Conservation (phyloP, 2,797 vertebrate genomes). For the Sternotherus odoratus region DNA sequence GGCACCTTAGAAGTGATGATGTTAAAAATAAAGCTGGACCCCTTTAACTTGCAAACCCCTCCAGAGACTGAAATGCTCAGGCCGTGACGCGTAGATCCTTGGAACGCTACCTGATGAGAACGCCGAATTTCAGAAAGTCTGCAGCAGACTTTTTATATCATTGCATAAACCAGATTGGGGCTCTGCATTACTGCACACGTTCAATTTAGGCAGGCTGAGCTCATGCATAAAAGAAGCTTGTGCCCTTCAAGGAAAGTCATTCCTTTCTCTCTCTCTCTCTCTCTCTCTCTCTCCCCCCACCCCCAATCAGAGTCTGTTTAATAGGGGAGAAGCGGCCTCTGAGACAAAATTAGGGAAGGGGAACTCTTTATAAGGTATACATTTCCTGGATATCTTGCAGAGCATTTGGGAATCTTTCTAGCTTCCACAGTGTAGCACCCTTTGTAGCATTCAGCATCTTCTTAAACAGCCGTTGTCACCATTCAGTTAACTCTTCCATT, state of each 20-base stretch:
- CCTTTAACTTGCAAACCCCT: not conserved
- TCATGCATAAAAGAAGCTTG: constrained; percentile 31
- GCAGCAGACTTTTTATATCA: not conserved
- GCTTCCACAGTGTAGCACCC: not conserved
- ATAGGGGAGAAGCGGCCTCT: not conserved
- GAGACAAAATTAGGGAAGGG: not conserved
- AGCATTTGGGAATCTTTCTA: accelerated
- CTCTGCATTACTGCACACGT: constrained; percentile 14
- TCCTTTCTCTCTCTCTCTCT: not conserved
- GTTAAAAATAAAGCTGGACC: not conserved
- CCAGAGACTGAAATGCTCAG: accelerated
- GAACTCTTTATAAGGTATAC: not conserved
- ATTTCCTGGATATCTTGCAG: not conserved
- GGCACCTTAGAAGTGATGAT: not conserved
- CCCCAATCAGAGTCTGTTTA: not conserved
- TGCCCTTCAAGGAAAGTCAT: constrained; percentile 74
- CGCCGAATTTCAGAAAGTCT: not conserved
- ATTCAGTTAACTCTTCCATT: accelerated
- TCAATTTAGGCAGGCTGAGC: constrained; percentile 21
- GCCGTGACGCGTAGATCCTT: accelerated
- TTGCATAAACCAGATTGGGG: not conserved
- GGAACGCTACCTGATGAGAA: accelerated
- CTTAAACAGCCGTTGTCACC: accelerated
- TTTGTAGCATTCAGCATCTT: accelerated
- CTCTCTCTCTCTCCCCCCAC: no score